Conservation (phyloP, 2,888 invertebrate species). For the Anoncus sp. region DNA sequence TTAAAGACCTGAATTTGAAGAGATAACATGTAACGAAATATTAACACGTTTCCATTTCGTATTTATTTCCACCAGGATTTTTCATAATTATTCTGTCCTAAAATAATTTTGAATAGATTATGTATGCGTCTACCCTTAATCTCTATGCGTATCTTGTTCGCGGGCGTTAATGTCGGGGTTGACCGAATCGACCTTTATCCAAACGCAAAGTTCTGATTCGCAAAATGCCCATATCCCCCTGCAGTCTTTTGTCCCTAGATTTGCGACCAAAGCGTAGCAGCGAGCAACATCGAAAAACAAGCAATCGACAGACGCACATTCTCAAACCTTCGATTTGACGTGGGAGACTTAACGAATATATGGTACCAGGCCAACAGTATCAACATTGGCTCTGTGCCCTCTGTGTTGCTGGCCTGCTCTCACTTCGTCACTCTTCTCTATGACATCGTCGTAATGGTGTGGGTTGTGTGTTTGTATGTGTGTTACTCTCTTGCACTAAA, state of each 20-base stretch:
- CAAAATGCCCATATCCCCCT: neutral
- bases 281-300: neutral
- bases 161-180: neutral
- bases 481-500: constrained; percentile 24
- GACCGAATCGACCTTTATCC: neutral
- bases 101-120: neutral
- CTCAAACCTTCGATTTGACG: constrained; percentile 27
- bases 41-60: no score
- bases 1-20: no score
- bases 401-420: constrained; percentile 32
- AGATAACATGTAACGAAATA: no score
- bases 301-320: constrained; percentile 3
- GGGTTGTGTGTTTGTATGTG: neutral
- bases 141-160: neutral
- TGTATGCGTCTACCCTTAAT: neutral
- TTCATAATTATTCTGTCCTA: neutral
- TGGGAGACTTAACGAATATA: constrained; percentile 45
- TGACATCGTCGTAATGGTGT: constrained; percentile 7
- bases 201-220: neutral
- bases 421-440: constrained; percentile 21
- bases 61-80: no score
- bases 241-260: neutral
- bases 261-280: constrained; percentile 1
- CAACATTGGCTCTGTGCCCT: constrained; percentile 56
- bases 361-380: constrained; percentile 38